A percentile compares a stretch with the other conserved stretches of the same genome.
Evolutionary conservation across 2,113 vertebrate species (phyloP).

Genomic region (Dicrurus megarhynchus): DNA sequence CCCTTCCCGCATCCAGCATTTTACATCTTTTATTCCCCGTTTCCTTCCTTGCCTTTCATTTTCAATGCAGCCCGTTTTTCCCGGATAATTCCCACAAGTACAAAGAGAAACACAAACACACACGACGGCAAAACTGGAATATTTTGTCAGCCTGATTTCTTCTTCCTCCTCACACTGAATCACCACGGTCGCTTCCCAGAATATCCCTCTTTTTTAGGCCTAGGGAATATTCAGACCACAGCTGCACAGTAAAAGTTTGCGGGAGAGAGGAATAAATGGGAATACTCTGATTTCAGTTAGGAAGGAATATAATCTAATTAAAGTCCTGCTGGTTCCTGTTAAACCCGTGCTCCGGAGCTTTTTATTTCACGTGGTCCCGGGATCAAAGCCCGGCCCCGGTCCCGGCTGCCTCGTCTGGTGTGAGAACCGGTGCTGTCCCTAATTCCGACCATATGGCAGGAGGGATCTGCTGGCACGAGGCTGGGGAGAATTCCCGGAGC

Average conservation of each 20-base stretch:
- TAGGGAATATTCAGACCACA: accelerated
- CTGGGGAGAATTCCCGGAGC: neutral
- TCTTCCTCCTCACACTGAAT: neutral
- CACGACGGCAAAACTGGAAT: accelerated
- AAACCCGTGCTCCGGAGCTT: neutral
- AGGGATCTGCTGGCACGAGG: neutral
- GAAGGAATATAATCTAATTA: neutral
- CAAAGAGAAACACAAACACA: accelerated
- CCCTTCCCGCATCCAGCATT: neutral
- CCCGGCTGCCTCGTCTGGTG: neutral
- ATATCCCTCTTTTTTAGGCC: neutral
- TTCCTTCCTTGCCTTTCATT: neutral
- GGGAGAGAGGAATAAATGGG: accelerated
- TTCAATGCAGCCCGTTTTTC: neutral
- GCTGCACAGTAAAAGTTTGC: neutral
- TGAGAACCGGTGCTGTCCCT: neutral
- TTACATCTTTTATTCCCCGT: neutral
- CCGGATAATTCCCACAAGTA: neutral
- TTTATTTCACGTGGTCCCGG: neutral
- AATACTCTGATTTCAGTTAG: neutral
- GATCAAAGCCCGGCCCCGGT: neutral
- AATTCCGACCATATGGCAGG: neutral
- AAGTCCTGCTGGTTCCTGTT: neutral
- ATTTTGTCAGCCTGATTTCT: neutral
- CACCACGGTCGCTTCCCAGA: neutral